phyloP scores from a whole-genome alignment of 23 tunicate genomes.

The Phallusia fumigata region DNA sequence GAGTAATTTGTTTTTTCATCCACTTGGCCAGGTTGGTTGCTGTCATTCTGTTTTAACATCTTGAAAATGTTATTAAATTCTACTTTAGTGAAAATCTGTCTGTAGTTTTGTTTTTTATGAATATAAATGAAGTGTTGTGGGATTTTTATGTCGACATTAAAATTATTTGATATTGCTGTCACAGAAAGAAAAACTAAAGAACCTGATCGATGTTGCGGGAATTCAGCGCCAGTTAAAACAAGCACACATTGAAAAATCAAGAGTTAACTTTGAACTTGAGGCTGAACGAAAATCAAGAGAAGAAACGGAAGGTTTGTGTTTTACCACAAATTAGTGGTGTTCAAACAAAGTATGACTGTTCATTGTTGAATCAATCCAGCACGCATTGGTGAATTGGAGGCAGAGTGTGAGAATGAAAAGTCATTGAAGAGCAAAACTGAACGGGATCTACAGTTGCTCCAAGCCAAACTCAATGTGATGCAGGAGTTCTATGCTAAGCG shows the following conservation, averaged over 20 bases:
- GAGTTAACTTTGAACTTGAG: slow-evolving; percentile 45
- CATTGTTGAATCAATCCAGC: slow-evolving; percentile 21
- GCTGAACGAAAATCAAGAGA: slow-evolving; percentile 64
- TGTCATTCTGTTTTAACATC: too few species aligned
- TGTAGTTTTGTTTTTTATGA: too few species aligned
- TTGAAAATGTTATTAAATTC: too few species aligned
- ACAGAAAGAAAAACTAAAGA: slow-evolving; percentile 71
- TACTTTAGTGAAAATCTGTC: too few species aligned
- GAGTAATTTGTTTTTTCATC: too few species aligned
- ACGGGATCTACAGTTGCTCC: slow-evolving; percentile 49
- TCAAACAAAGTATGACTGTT: neutral
- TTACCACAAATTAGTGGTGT: neutral
- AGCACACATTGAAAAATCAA: slow-evolving; percentile 41
- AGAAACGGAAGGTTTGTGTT: slow-evolving; percentile 44
- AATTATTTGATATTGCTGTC: neutral
- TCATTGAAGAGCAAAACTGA: slow-evolving; percentile 40
- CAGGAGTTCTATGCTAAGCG: slow-evolving; percentile 83
- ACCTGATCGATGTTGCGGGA: slow-evolving; percentile 49
- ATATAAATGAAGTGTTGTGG: too few species aligned
- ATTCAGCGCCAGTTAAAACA: slow-evolving; percentile 49
- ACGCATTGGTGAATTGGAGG: slow-evolving; percentile 48
- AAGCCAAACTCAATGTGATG: slow-evolving; percentile 68
- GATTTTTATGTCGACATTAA: too few species aligned
- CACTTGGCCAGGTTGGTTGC: too few species aligned
- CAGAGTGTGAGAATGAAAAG: slow-evolving; percentile 44